Evolutionary conservation across 2,113 vertebrate species (phyloP).

Genomic region (Pangasianodon gigas): DNA sequence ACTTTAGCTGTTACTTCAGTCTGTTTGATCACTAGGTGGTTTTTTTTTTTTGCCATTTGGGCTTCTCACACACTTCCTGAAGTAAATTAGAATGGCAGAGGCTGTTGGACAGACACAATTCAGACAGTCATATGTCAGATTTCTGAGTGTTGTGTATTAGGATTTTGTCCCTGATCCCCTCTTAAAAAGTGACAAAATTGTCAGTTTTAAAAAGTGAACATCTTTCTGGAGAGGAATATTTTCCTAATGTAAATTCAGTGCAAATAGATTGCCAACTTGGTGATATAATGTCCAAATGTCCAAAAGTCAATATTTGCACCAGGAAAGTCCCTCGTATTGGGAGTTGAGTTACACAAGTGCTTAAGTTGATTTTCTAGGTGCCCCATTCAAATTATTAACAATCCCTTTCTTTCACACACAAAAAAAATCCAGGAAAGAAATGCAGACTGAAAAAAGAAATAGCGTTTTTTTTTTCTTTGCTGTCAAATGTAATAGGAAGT

Average conservation of each 20-base stretch:
- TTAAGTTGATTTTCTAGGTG: background rate
- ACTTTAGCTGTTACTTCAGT: background rate
- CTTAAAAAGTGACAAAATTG: too few relatives aligned
- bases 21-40: background rate
- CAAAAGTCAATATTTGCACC: background rate
- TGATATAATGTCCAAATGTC: background rate
- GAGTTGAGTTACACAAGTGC: too few relatives aligned
- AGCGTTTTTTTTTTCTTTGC: background rate
- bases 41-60: background rate
- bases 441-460: background rate
- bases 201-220: background rate
- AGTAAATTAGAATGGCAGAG: background rate
- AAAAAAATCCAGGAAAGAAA: background rate
- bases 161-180: background rate
- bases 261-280: background rate
- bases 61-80: background rate
- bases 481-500: background rate
- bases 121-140: background rate
- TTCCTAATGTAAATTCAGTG: background rate
- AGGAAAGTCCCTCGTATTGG: background rate
- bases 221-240: background rate
- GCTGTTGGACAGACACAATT: background rate
- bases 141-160: background rate
- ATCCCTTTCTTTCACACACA: background rate
- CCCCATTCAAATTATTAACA: background rate